These are phyloP conservation scores for Ptychoptera albimana DNA, from an alignment of 2,888 invertebrate genomes.

Conservation along the genomic window DNA sequence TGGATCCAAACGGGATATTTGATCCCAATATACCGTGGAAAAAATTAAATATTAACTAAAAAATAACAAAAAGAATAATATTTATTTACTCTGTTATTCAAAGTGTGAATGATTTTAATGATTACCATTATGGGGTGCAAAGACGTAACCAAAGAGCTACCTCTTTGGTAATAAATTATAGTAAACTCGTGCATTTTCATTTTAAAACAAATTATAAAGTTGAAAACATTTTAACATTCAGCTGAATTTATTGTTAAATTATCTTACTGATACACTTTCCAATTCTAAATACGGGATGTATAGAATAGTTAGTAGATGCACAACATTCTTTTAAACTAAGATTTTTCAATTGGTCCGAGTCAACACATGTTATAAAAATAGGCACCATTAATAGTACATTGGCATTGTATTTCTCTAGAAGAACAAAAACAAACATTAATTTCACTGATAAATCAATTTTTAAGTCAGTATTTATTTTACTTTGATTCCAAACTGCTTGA, in stretches of 20 bases:
- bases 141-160: no score
- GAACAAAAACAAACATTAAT: no score
- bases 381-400: slow-evolving; percentile 19
- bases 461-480: no score
- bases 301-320: slow-evolving; percentile 14
- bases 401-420: slow-evolving; percentile 23
- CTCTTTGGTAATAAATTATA: slow-evolving; percentile 31
- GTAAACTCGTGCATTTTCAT: slow-evolving; percentile 31
- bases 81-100: no score
- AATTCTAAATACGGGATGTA: slow-evolving; percentile 23
- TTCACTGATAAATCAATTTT: not conserved
- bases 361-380: slow-evolving; percentile 18
- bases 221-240: not conserved
- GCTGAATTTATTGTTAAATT: not conserved
- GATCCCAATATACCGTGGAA: no score
- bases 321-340: slow-evolving; percentile 9
- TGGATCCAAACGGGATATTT: slow-evolving; percentile 18
- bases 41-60: no score
- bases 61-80: no score
- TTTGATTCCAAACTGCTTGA: no score
- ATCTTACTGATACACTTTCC: slow-evolving; percentile 23
- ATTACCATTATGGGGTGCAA: slow-evolving; percentile 30
- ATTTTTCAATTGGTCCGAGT: not conserved
- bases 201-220: slow-evolving; percentile 6
- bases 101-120: slow-evolving; percentile 17